Evolutionary conservation across 2,888 invertebrate genomes (phyloP), one percentile per base, ranked within the genome.

Genomic region (Hanleya hanleyi): DNA sequence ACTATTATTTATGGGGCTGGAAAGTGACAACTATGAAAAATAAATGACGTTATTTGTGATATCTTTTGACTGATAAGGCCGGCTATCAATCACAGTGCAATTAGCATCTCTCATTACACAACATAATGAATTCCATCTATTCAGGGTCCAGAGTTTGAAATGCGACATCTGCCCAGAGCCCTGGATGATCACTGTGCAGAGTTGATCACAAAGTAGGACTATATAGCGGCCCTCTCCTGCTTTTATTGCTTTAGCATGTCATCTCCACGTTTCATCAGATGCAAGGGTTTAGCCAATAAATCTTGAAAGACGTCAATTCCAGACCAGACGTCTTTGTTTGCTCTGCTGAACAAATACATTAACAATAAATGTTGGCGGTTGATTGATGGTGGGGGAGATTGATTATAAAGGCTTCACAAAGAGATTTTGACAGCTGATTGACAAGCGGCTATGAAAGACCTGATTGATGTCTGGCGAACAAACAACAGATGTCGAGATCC

Each of bases 401-500:
- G 87, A 88, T 87, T 83, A 84, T 82, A 81, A 80, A 81, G 84
- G 83, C 85, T 82, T 85, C 83, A 87, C 84, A 87, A 86, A 87
- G 86, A 80, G 77, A 71, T 74, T 61, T 77, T 84, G 87, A 88
- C 87, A 85, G 76, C 76, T 88, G 88, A 88, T 87, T 88, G 88
- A 88, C 88, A 87, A 77, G 78, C 78, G 76, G 83, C 84, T 85
- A 84, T 85, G 85, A 86, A 84, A 81, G 79, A 75, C 80, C 81
- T 88, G 88, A 88, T 88, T 86, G 88, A 88, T 88, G 87, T 80
- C 78, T 77, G 78, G 70, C 80, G 83, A 80, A 83, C 81, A 83
- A 84, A 85, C 81, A 85, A 85, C 87, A 87, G 86, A 86, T 87
- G 87, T 72, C 66, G 68, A 38, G 65, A n/a, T n/a, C n/a, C n/a